Evolutionary conservation across 2,888 invertebrate species (phyloP).

Genomic region (Rutpela maculata): DNA sequence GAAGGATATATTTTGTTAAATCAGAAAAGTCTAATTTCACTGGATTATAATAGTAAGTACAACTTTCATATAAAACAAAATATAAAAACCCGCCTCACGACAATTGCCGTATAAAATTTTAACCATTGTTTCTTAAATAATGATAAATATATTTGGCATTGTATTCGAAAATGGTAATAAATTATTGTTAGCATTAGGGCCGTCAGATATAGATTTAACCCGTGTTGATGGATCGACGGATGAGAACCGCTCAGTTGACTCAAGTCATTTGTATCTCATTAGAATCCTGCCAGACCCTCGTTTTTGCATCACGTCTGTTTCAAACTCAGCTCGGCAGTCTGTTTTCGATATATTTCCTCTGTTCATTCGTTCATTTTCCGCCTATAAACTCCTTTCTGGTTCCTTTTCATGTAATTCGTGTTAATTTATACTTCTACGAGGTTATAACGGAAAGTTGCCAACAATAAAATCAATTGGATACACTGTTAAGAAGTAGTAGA

Average conservation of each 20-base stretch:
- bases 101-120: neutral
- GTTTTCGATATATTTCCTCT: constrained; percentile 21
- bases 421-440: constrained; percentile 13
- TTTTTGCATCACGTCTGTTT: constrained; percentile 39
- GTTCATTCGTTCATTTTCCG: constrained; percentile 15
- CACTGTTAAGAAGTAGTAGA: too few relatives aligned
- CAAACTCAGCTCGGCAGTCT: constrained; percentile 15
- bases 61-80: too few relatives aligned
- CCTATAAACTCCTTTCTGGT: constrained; percentile 9
- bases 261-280: constrained; percentile 55
- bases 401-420: neutral
- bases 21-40: too few relatives aligned
- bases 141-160: constrained; percentile 30
- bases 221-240: constrained; percentile 43
- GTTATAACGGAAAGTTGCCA: neutral
- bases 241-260: constrained; percentile 48
- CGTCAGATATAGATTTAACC: constrained; percentile 33
- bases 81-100: neutral
- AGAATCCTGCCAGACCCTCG: constrained; percentile 45
- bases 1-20: too few relatives aligned
- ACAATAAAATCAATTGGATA: too few relatives aligned
- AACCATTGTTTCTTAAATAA: constrained; percentile 5
- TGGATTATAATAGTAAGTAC: too few relatives aligned
- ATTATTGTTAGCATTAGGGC: constrained; percentile 36
- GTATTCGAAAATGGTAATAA: constrained; percentile 29